These are phyloP conservation scores for Cariama cristata DNA, from an alignment of 2,113 vertebrate genomes.

Conservation along the genomic window DNA sequence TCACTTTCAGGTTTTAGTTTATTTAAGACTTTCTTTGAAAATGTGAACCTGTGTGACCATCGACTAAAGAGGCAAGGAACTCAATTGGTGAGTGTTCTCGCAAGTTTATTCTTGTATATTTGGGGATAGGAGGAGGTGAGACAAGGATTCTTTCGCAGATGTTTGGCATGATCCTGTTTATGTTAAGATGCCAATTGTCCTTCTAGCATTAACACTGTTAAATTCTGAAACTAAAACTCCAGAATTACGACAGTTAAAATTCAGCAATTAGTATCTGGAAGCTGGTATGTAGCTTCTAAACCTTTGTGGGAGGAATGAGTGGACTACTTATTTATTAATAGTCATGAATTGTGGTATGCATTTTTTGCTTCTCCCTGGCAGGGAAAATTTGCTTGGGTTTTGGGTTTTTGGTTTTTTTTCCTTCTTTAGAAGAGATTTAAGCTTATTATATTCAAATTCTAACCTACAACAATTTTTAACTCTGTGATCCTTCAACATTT, in stretches of 20 bases:
- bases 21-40: conserved; percentile 99
- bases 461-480: background rate
- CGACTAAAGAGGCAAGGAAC: conserved; percentile 96
- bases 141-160: background rate
- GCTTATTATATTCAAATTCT: background rate
- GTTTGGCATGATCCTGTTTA: background rate
- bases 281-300: background rate
- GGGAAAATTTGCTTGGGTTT: background rate
- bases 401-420: background rate
- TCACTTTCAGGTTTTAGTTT: conserved; percentile 91
- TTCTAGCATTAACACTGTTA: background rate
- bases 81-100: conserved; percentile 87
- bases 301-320: background rate
- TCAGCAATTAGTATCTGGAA: background rate
- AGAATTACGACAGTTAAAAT: background rate
- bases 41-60: conserved; percentile 98
- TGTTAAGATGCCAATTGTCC: background rate
- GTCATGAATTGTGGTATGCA: background rate
- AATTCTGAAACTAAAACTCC: background rate
- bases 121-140: background rate
- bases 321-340: background rate
- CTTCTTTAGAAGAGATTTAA: background rate
- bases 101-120: background rate
- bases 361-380: background rate
- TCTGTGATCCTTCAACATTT: background rate